Base-by-base conservation (phyloP, 2,113 vertebrate genomes). In the Dasyurus viverrinus region DNA sequence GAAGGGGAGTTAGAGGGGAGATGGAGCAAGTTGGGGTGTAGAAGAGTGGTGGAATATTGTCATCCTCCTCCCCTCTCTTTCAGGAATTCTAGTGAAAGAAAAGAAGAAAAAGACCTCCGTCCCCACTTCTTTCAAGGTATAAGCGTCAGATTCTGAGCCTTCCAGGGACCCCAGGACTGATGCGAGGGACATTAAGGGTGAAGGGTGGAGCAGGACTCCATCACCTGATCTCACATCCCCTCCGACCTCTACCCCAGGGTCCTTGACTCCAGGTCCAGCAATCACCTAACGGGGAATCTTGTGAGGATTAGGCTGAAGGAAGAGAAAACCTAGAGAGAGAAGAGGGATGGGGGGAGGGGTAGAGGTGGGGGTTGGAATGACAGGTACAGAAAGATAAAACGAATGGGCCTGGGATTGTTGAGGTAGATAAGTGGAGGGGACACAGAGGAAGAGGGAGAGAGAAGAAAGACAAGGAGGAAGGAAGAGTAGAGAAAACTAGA, bases 1-100 rank as follows among this genome's bases (percentile, higher is more conserved):
- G 57, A 52, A 52, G 27, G 57, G 57, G 55, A 27, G 12, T 12
- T 68, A 36, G 27, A 84, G n/a, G 11, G 68, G n/a, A 23, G 19
- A 42, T 22, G n/a, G n/a, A 84, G 95, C 94, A 84, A 95, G 92
- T 50, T 91, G 97, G 95, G 92, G 95, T 95, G 54, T 90, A 96
- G 95, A 94, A 96, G 94, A 54, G 2, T 84, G 42, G n/a, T 7
- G 36, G 19, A 84, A 96, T 89, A 90, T 89, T 53, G 93, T 92
- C 90, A 90, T 57, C 46, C 90, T 89, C 55, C 93, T 91, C 36
- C 19, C 1, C 0, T n/a, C n/a, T 16, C n/a, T 0, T 16, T 22
- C 14, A 84, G n/a, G n/a, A 84, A 84, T 84, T n/a, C 36, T 42
- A 16, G n/a, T 84, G n/a, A 42, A 23, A 19, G 36, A 42, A 84